Evolutionary conservation across 2,797 vertebrate genomes (phyloP).

Genomic region (Microctenopoma lineatum): DNA sequence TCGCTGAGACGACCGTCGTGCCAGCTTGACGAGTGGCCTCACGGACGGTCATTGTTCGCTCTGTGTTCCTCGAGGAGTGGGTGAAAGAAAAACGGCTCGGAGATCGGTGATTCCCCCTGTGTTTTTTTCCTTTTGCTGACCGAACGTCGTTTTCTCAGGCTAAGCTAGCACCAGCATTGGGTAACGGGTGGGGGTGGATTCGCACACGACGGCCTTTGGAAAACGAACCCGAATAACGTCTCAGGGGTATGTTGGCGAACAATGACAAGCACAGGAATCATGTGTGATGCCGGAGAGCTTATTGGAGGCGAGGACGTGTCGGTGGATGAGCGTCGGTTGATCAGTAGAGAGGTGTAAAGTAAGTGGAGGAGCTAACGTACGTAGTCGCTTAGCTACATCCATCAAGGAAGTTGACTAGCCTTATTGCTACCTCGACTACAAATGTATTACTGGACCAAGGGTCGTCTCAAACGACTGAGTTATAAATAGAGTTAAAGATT

Average conservation of each 20-base stretch:
- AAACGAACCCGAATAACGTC: conserved; percentile 35
- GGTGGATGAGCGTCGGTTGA: conserved; percentile 27
- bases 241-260: conserved; percentile 30
- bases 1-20: conserved; percentile 38
- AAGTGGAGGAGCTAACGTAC: conserved; percentile 32
- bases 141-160: conserved; percentile 55
- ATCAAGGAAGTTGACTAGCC: conserved; percentile 75
- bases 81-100: conserved; percentile 10
- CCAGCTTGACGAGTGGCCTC: conserved; percentile 33
- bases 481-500: conserved; percentile 15
- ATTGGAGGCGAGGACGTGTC: conserved; percentile 21
- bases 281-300: conserved; percentile 28
- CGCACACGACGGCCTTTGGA: conserved; percentile 49
- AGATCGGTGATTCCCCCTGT: conserved; percentile 33
- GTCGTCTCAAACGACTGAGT: conserved; percentile 29
- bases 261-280: conserved; percentile 42
- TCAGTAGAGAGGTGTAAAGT: conserved; percentile 38
- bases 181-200: conserved; percentile 74
- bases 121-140: conserved; percentile 3
- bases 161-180: conserved; percentile 64
- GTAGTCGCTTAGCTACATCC: conserved; percentile 59
- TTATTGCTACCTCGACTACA: conserved; percentile 48
- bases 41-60: conserved; percentile 5
- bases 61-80: conserved; percentile 10
- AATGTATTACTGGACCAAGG: conserved; percentile 54